Evolutionary conservation across 1,140 invertebrate genomes (phyloP), one percentile per base, ranked within the genome.

Genomic region (Potamilus streckersoni): DNA sequence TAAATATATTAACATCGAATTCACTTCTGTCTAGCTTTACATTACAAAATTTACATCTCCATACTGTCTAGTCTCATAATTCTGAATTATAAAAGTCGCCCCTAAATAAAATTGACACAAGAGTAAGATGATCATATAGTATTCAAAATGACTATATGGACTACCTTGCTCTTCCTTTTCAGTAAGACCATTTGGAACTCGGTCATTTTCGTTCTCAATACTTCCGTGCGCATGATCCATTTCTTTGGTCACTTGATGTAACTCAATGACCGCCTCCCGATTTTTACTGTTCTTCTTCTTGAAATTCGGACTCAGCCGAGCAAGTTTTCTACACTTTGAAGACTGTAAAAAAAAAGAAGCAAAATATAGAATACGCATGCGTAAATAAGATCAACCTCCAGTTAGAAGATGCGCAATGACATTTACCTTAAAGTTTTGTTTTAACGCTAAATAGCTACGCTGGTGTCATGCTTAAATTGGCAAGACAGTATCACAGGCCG

Each of bases 261-360:
- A 20, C 20, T 20, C 23, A 55, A 56, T 55, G 31, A 49, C n/a
- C 8, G 31, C 14, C 31, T 73, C 63, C 8, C 20, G 63, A 14
- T 58, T 20, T 59, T 75, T 69, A 62, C 67, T 70, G 64, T 69
- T 68, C 71, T 76, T 76, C 58, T 69, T 76, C 56, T 76, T 76
- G 31, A 69, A 76, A 69, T 69, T 69, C 38, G 74, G 74, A 65
- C 74, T 76, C 61, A 73, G 71, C 20, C 74, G 68, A 20, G 70
- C 57, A 58, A 76, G 71, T 60, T 76, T 76, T 64, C 71, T 76
- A 70, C 67, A 76, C 61, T 70, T 76, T 59, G 74, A 76, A 31
- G 74, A 76, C 74, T 76, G 74, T 70, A 76, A 76, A 49, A 64
- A 49, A n/a, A 68, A 8, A 67, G 67, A 58, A 71, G 11, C 69